Conservation (phyloP, 2,113 vertebrate species). For the Rhynchomys soricoides region DNA sequence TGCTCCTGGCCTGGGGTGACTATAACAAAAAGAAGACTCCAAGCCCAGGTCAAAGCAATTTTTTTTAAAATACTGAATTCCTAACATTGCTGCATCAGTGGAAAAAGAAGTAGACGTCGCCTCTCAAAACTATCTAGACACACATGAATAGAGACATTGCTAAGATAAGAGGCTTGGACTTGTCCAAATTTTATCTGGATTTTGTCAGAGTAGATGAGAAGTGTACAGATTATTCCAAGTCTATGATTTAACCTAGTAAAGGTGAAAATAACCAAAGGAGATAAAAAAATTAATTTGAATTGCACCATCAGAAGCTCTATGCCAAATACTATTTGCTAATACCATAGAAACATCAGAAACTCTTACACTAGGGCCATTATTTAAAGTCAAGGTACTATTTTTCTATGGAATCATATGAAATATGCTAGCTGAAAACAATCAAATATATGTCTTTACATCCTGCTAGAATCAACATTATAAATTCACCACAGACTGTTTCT, state of each 20-base stretch:
- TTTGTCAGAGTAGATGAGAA: not conserved
- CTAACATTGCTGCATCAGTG: not conserved
- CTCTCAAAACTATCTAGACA: slow-evolving; percentile 24
- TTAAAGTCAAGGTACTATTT: not conserved
- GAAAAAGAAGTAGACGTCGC: not conserved
- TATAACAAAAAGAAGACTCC: slow-evolving; percentile 17
- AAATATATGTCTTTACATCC: not conserved
- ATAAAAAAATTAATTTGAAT: not conserved
- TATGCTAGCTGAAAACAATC: not conserved
- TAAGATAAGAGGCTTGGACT: not conserved
- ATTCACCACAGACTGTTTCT: not conserved
- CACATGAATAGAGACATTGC: slow-evolving; percentile 20
- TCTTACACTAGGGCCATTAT: not conserved
- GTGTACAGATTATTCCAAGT: not conserved
- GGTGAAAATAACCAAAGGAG: slow-evolving; percentile 23
- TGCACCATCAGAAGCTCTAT: not conserved
- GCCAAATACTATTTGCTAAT: not conserved
- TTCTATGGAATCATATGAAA: not conserved
- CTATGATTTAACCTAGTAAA: not conserved
- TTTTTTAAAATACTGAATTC: not conserved
- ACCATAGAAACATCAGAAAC: not conserved
- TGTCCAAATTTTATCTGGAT: not conserved
- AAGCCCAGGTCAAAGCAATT: not conserved
- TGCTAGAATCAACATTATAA: not conserved
- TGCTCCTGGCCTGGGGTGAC: not conserved